These are phyloP conservation scores for Heliconius ethilla DNA, from an alignment of 2,888 invertebrate genomes.

Conservation along the genomic window DNA sequence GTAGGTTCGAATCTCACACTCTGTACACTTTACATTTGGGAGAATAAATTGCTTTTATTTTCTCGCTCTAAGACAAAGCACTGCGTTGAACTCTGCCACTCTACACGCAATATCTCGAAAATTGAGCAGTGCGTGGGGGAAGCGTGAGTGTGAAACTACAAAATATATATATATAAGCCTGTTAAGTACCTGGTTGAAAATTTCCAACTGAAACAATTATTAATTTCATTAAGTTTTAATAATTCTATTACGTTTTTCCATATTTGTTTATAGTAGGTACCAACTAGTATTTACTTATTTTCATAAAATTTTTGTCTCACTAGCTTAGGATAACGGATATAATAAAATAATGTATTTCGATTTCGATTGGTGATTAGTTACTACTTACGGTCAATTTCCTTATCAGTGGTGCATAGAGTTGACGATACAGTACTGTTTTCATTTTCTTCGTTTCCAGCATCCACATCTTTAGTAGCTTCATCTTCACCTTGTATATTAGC, in stretches of 20 bases:
- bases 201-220: constrained; percentile 6
- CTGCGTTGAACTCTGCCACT: not conserved
- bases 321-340: not conserved
- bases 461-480: not conserved
- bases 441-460: not conserved
- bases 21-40: not conserved
- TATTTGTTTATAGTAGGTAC: not conserved
- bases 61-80: not conserved
- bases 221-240: not conserved
- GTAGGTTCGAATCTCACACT: no score
- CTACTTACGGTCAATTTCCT: not conserved
- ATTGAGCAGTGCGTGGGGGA: not conserved
- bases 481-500: not conserved
- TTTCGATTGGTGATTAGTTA: not conserved
- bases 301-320: not conserved
- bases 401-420: constrained; percentile 48
- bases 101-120: not conserved
- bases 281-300: not conserved
- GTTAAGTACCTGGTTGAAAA: constrained; percentile 1
- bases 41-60: not conserved
- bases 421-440: not conserved
- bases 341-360: not conserved
- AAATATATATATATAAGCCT: not conserved
- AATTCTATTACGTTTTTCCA: not conserved
- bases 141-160: no score